Evolutionary conservation across 2,113 vertebrate species (phyloP).

Genomic region (Rostratula benghalensis): DNA sequence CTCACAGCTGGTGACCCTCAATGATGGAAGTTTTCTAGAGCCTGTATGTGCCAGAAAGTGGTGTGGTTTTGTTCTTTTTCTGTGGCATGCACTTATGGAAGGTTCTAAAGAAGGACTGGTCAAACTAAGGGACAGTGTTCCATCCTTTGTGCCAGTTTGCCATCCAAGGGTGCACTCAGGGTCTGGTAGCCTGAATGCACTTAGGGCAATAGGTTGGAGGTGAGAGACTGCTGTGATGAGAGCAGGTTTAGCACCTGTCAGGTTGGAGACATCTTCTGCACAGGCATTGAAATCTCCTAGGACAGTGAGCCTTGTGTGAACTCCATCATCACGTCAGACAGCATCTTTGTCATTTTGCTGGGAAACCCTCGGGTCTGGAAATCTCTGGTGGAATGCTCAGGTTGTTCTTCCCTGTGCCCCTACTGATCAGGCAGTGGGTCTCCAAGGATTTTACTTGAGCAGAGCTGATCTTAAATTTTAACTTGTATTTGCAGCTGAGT

Average conservation of each 20-base stretch:
- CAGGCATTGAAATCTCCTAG: conserved; percentile 5
- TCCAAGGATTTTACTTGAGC: conserved; percentile 3
- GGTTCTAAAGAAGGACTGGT: neutral
- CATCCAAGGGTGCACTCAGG: neutral
- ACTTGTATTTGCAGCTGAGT: neutral
- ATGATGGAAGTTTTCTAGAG: neutral
- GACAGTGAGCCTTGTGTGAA: conserved; percentile 13
- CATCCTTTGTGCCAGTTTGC: neutral
- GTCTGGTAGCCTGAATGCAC: neutral
- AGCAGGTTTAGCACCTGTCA: conserved; percentile 44
- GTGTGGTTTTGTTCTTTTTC: neutral
- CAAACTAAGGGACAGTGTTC: neutral
- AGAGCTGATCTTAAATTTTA: conserved; percentile 7
- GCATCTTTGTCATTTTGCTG: neutral
- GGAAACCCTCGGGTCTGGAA: neutral
- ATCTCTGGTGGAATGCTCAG: neutral
- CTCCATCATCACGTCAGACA: neutral
- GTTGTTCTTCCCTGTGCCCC: neutral
- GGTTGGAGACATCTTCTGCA: neutral
- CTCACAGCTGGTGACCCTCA: neutral
- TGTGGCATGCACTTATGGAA: neutral
- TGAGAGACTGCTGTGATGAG: neutral
- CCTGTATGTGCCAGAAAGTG: neutral
- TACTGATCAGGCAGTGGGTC: neutral
- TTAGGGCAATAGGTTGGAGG: neutral